Percentiles rank a stretch among this genome's conserved stretches.
These are phyloP conservation scores for Coenonympha arcania DNA, from an alignment of 2,888 invertebrate species.

Conservation along the genomic window DNA sequence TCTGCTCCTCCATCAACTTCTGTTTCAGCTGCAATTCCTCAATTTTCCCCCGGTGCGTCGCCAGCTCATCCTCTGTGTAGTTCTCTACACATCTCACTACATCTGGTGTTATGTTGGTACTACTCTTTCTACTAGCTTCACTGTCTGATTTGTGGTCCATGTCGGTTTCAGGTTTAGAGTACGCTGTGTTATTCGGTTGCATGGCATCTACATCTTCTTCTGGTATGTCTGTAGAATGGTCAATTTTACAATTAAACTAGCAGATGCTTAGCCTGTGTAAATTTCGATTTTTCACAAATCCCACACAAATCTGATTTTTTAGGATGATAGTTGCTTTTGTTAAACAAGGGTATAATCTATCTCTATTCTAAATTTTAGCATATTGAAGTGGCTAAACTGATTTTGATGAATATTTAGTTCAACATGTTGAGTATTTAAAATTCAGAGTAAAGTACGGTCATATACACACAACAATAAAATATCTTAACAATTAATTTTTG, in stretches of 20 bases:
- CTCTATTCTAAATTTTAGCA: too few species aligned
- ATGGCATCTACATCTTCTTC: constrained; percentile 31
- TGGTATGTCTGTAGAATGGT: constrained; percentile 21
- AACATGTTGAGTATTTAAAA: too few species aligned
- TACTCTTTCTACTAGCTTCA: constrained; percentile 32
- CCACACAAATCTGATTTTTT: too few species aligned
- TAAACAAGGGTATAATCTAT: too few species aligned
- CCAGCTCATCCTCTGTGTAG: constrained; percentile 55
- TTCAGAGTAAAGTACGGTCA: too few species aligned
- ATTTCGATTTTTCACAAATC: too few species aligned
- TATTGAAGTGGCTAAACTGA: too few species aligned
- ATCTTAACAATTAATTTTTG: neutral
- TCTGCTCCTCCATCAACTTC: constrained; percentile 85
- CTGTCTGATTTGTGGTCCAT: constrained; percentile 17
- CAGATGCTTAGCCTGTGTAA: too few species aligned
- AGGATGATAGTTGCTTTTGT: too few species aligned
- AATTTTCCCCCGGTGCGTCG: constrained; percentile 69
- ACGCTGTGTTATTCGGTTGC: neutral
- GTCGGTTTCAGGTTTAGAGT: constrained; percentile 1
- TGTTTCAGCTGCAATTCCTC: constrained; percentile 81
- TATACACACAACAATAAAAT: neutral
- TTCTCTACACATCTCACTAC: constrained; percentile 51
- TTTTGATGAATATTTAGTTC: too few species aligned
- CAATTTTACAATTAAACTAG: neutral
- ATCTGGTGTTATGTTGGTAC: constrained; percentile 44